phyloP scores from a whole-genome alignment of 1,140 invertebrate species.

The Platorchestia sp. region DNA sequence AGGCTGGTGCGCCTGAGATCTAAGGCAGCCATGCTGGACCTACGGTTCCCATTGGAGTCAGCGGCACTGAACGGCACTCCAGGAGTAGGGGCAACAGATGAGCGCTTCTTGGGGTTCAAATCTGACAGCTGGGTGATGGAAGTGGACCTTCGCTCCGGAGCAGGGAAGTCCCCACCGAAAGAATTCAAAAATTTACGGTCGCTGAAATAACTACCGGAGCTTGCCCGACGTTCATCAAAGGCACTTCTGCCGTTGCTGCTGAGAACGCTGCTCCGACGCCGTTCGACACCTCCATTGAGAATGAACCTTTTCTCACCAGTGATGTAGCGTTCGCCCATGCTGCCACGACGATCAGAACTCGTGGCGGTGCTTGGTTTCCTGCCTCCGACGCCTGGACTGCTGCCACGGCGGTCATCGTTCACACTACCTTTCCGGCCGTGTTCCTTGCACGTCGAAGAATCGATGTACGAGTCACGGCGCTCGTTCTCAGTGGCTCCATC shows the following conservation, averaged over 20 bases:
- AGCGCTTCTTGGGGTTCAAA: constrained; percentile 27
- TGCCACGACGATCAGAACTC: constrained; percentile 1
- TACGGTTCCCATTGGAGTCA: constrained; percentile 62
- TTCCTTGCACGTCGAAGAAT: constrained; percentile 58
- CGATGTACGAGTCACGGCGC: constrained; percentile 59
- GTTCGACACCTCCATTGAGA: constrained; percentile 65
- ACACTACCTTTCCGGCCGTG: constrained; percentile 56
- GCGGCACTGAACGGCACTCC: constrained; percentile 57
- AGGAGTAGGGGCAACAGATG: constrained; percentile 23
- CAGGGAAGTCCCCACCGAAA: not conserved
- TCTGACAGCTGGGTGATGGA: constrained; percentile 26
- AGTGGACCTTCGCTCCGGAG: constrained; percentile 5
- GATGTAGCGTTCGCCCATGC: constrained; percentile 42
- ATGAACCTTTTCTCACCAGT: constrained; percentile 73
- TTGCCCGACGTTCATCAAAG: constrained; percentile 31
- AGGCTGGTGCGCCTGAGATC: constrained; percentile 71
- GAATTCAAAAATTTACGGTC: constrained; percentile 17
- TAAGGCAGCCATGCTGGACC: constrained; percentile 72
- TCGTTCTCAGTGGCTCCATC: constrained; percentile 56
- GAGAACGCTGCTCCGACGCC: constrained; percentile 58
- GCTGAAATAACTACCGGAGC: constrained; percentile 43
- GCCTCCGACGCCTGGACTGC: constrained; percentile 8
- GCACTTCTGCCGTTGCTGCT: constrained; percentile 23
- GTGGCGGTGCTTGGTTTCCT: constrained; percentile 67
- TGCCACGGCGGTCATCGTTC: constrained; percentile 60